Base-by-base conservation (phyloP, 2,797 vertebrate species). In the Neopelma chrysocephalum region DNA sequence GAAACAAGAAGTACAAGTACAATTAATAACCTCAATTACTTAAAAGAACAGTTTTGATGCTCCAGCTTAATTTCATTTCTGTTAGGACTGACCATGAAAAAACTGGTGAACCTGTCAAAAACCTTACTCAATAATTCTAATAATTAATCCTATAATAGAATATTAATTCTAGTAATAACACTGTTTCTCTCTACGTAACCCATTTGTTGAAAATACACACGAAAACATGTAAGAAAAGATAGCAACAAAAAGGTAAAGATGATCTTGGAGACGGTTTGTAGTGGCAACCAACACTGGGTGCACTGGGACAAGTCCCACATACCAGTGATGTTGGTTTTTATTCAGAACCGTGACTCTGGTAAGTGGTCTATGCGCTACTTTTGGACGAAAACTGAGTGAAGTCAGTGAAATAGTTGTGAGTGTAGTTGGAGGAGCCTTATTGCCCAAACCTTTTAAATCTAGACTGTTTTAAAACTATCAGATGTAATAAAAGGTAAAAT, bases 241-340 rank as follows among this genome's bases (percentile, higher is more conserved):
- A 43, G 47, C 2, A 50, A 38, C 29, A 42, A 47, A 60, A 54
- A 71, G 21, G 47, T 51, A 31, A 80, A 43, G 11, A 64, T 15
- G 45, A 51, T 47, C 17, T 43, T 19, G 4, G 81, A 43, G 68
- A 40, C 42, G 11, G 9, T 56, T 17, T 60, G 54, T n/a, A 5
- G 26, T 7, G 64, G 17, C 5, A 42, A 12, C 15, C 9, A 36
- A 7, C 1, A 3, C 1, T 9, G 16, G 10, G 7, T 0, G 1
- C 14, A 4, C 11, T 5, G 26, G 36, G 51, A 29, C 15, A 87
- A 51, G 43, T 32, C 26, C 43, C 1, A 0, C 9, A 1, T 12
- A 5, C 2, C 23, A 38, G 0, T 3, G 47, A 8, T 2, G 48
- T 5, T 40, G 2, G 0, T 12, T 26, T 43, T 61, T 51, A 58